These are phyloP conservation scores for Apomyelois bistriatella DNA, from an alignment of 2,888 invertebrate genomes.

Conservation along the genomic window DNA sequence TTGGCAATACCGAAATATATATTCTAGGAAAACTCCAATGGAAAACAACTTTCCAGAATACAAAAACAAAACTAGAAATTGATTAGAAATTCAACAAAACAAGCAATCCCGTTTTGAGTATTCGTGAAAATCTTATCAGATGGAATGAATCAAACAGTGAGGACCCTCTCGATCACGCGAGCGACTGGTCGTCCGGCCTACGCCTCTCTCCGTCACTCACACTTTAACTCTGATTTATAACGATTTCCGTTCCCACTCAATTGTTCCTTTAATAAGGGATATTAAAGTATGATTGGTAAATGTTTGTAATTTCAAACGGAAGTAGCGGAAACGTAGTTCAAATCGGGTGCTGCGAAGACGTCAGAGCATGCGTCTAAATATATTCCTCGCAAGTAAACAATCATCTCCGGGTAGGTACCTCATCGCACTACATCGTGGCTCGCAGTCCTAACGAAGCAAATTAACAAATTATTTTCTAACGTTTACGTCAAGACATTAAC, in stretches of 20 bases:
- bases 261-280: conserved; percentile 20
- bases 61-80: no score
- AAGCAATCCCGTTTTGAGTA: neutral
- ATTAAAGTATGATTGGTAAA: conserved; percentile 18
- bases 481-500: no score
- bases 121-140: conserved; percentile 18
- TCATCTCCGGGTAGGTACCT: conserved; percentile 14
- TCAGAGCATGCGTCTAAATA: conserved; percentile 16
- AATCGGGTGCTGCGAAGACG: conserved; percentile 16
- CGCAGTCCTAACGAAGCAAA: conserved; percentile 7
- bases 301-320: conserved; percentile 27
- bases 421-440: conserved; percentile 11
- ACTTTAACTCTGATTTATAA: conserved; percentile 49
- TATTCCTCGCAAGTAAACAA: conserved; percentile 27
- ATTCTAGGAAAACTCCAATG: no score
- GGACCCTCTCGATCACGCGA: conserved; percentile 35
- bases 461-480: neutral
- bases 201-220: conserved; percentile 47
- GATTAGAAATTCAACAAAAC: neutral
- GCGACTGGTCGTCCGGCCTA: conserved; percentile 33
- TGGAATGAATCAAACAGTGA: conserved; percentile 18
- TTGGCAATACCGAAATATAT: no score
- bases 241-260: conserved; percentile 48
- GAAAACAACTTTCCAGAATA: no score
- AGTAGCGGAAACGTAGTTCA: conserved; percentile 25